phyloP scores from a whole-genome alignment of 2,113 vertebrate genomes.

The Corythornis madagascariensis region DNA sequence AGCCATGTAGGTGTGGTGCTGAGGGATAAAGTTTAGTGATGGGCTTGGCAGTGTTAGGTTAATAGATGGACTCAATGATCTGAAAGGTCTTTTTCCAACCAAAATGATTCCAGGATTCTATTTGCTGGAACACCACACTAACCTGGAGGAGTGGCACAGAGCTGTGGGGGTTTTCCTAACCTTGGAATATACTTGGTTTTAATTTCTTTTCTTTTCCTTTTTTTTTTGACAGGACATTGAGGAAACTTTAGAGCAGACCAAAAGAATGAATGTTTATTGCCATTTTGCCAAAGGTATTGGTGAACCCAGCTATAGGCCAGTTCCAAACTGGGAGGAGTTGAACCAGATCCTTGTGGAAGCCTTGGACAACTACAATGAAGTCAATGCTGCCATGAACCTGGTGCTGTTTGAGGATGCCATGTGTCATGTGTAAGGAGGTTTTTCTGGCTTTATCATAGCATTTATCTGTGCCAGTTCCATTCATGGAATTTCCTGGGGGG shows the following conservation, averaged over 20 bases:
- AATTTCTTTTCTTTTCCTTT: not conserved
- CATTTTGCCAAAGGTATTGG: slow-evolving; percentile 87
- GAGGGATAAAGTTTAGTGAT: no score
- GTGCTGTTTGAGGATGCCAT: slow-evolving; percentile 96
- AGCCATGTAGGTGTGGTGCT: no score
- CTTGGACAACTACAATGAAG: slow-evolving; percentile 89
- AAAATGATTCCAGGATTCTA: no score
- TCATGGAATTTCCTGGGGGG: not conserved
- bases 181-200: not conserved
- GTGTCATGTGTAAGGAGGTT: slow-evolving; percentile 86
- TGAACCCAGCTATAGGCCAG: slow-evolving; percentile 85
- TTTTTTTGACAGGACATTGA: slow-evolving; percentile 76
- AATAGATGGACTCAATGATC: no score
- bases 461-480: not conserved
- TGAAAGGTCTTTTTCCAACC: no score
- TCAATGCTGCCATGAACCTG: slow-evolving; percentile 88
- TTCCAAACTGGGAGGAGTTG: slow-evolving; percentile 84
- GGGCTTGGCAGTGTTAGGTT: no score
- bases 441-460: not conserved
- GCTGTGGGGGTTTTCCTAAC: not conserved
- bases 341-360: slow-evolving; percentile 85
- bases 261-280: slow-evolving; percentile 86
- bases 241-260: slow-evolving; percentile 76
- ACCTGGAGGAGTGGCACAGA: not conserved
- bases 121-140: not conserved